phyloP scores from a whole-genome alignment of 92 coral and sea anemone species.

The Phenganax stokvisi region DNA sequence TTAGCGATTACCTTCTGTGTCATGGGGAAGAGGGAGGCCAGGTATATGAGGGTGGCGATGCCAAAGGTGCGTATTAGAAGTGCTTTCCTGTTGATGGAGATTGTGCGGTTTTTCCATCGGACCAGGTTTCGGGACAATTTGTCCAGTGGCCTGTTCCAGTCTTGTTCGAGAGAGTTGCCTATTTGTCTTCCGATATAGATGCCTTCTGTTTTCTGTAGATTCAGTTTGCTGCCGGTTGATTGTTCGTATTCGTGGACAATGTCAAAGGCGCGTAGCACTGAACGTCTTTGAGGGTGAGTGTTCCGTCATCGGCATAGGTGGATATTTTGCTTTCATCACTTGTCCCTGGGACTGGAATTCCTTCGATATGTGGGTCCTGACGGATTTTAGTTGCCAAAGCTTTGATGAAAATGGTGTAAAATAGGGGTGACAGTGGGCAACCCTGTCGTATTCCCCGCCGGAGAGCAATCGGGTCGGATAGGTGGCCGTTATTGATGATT shows the following conservation, averaged over 20 bases:
- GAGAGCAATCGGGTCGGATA: neutral
- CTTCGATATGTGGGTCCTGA: neutral
- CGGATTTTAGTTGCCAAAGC: too few relatives aligned
- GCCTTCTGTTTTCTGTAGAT: slow-evolving; percentile 21
- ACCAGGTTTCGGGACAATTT: slow-evolving; percentile 28
- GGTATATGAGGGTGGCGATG: slow-evolving; percentile 41
- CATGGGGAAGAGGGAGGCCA: slow-evolving; percentile 44
- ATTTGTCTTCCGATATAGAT: slow-evolving; percentile 14
- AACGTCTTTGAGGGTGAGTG: neutral
- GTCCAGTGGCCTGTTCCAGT: slow-evolving; percentile 27
- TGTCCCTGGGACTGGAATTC: slow-evolving; percentile 31
- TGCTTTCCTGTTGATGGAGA: slow-evolving; percentile 38
- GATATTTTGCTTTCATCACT: neutral
- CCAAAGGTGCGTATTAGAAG: slow-evolving; percentile 33
- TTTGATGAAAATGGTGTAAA: too few relatives aligned
- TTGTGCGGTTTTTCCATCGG: slow-evolving; percentile 27
- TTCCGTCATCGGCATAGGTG: slow-evolving; percentile 32
- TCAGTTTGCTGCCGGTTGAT: slow-evolving; percentile 12
- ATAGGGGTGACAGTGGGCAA: too few relatives aligned
- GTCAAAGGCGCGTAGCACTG: slow-evolving; percentile 17
- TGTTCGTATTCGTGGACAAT: neutral
- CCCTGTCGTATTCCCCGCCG: too few relatives aligned
- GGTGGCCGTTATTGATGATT: neutral
- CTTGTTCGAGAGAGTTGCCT: slow-evolving; percentile 4
- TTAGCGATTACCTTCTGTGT: slow-evolving; percentile 14